Conservation (phyloP, 2,888 invertebrate species). For the Eudasyphora cyanicolor region DNA sequence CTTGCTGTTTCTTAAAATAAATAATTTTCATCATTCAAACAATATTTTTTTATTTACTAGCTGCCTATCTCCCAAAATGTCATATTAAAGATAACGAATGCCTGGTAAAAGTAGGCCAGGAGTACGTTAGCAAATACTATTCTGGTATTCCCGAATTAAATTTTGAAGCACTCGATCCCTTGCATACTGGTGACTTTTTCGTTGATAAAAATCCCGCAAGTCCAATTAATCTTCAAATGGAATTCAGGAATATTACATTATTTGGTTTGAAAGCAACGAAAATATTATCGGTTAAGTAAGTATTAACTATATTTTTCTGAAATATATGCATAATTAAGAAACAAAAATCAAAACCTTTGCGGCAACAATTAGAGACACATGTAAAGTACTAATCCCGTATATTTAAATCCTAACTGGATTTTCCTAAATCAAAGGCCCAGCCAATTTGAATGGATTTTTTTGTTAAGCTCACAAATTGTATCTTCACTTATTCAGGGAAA, state of each 20-base stretch:
- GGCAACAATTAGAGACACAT: not conserved
- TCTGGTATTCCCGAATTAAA: conserved; percentile 73
- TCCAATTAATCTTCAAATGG: conserved; percentile 76
- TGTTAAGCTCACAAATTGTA: no score
- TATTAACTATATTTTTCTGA: no score
- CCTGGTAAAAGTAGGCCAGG: conserved; percentile 62
- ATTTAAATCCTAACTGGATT: no score
- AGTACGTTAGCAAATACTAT: conserved; percentile 66
- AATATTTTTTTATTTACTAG: no score
- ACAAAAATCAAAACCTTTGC: no score
- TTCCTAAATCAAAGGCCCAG: no score
- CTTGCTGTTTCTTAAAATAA: no score
- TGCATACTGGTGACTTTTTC: conserved; percentile 72
- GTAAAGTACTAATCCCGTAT: no score
- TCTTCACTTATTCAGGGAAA: no score
- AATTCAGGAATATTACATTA: conserved; percentile 73
- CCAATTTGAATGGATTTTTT: no score
- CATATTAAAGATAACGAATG: conserved; percentile 68
- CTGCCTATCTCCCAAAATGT: conserved; percentile 70
- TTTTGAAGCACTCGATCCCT: conserved; percentile 74
- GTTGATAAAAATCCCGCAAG: conserved; percentile 73
- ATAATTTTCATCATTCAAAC: no score
- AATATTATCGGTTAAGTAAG: conserved; percentile 62
- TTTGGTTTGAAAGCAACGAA: conserved; percentile 70
- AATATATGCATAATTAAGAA: no score